Base-by-base conservation (phyloP, 2,797 vertebrate genomes). In the Poecilia wingei region DNA sequence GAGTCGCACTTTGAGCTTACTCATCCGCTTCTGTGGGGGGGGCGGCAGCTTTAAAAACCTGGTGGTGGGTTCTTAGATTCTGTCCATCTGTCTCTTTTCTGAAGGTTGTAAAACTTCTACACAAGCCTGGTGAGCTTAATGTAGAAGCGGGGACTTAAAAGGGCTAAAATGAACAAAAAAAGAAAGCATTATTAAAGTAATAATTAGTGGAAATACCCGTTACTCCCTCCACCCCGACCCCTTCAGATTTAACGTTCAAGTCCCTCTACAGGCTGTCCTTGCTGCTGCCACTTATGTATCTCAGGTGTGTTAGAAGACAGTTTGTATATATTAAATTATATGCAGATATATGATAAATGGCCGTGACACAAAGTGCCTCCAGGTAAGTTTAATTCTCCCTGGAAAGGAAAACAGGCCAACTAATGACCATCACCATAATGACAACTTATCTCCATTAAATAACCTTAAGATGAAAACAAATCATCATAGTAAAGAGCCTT, bases 361-460 rank as follows among this genome's bases (percentile, higher is more conserved):
- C 94, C 94, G 89, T 90, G 89, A 95, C 95, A 95, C 95, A 93
- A 96, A 96, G 96, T 96, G 96, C 96, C 94, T 96, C 93, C 91
- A 86, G 83, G 90, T 79, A 85, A 77, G 86, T 80, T 73, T 73
- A 49, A 83, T 80, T 84, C 90, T 71, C 78, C 92, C 92, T 91
- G 92, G 92, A 80, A 70, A 92, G 88, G 90, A 95, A 91, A 92
- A 83, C 80, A 84, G 90, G 90, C 90, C 91, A 85, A 87, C 80
- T 72, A 81, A 90, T 84, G 87, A 92, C 87, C 91, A 86, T 92
- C 89, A 88, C 89, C 90, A 89, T 85, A 83, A 92, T 76, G 84
- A 88, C 28, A 87, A 86, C 81, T 85, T 72, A 72, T 82, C 45
- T 83, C 57, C 82, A 39, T 81, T 66, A 75, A 69, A 75, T 61